Conservation (phyloP, 2,888 invertebrate genomes). For the Monoplex corrugatus region DNA sequence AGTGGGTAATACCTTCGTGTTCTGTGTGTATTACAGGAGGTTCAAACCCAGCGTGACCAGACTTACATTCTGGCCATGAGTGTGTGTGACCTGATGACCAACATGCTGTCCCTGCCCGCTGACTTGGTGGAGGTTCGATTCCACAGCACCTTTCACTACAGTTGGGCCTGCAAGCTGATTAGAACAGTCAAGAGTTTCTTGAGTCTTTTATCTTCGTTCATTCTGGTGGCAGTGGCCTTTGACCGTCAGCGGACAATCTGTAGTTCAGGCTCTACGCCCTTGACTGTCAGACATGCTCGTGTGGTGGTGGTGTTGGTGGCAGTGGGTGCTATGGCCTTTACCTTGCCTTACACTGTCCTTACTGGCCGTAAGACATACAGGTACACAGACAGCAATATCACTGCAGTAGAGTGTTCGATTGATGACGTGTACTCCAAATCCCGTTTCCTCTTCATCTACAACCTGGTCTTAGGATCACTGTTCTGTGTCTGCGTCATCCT, state of each 20-base stretch:
- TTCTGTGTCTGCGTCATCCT: neutral
- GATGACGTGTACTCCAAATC: constrained; percentile 5
- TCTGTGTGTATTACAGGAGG: neutral
- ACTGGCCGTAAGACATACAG: neutral
- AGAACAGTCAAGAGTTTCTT: neutral
- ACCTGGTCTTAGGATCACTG: neutral
- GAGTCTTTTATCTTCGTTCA: neutral
- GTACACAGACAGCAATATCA: neutral
- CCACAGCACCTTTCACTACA: neutral
- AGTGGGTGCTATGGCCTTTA: neutral
- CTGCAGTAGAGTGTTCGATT: constrained; percentile 30
- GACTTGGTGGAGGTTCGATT: neutral
- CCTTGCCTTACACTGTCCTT: constrained; percentile 11
- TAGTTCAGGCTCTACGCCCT: constrained; percentile 8
- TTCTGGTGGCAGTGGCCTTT: constrained; percentile 42
- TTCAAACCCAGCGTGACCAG: neutral
- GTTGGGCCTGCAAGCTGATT: neutral
- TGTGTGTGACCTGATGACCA: neutral
- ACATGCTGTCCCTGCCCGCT: neutral
- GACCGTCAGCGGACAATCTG: constrained; percentile 53
- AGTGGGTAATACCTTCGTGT: neutral
- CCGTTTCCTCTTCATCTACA: constrained; percentile 18
- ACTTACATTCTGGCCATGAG: neutral
- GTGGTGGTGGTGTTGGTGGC: neutral
- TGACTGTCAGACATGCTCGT: neutral